Evolutionary conservation across 2,797 vertebrate species (phyloP).

Genomic region (Podarcis siculus): DNA sequence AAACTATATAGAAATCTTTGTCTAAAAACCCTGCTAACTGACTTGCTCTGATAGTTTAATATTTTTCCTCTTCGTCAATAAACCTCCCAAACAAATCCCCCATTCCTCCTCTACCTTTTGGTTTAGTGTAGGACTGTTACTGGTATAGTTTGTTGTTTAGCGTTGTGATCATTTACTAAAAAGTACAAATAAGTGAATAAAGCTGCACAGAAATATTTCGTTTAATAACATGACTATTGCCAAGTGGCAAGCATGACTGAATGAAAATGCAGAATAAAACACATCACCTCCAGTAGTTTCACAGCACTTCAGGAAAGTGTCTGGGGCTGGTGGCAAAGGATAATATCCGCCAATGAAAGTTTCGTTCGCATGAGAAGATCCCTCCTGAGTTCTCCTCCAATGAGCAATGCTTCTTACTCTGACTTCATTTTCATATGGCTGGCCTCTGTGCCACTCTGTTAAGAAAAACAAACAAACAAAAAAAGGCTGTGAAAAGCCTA

Average conservation of each 20-base stretch:
- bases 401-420: conserved; percentile 88
- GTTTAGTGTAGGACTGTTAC: too few species aligned
- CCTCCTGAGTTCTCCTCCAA: conserved; percentile 86
- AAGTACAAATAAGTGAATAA: neutral
- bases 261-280: neutral
- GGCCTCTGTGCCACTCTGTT: conserved; percentile 86
- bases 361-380: conserved; percentile 80
- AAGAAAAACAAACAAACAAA: conserved; percentile 15
- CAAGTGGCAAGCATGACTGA: neutral
- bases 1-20: too few species aligned
- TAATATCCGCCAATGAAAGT: conserved; percentile 88
- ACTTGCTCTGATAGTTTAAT: too few species aligned
- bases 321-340: conserved; percentile 83
- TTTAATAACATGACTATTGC: neutral
- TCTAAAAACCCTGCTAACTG: too few species aligned
- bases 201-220: neutral
- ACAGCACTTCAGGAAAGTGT: conserved; percentile 79
- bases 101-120: too few species aligned
- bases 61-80: too few species aligned
- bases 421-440: conserved; percentile 83
- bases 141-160: too few species aligned
- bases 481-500: conserved; percentile 19
- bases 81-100: too few species aligned
- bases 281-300: conserved; percentile 71
- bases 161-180: too few species aligned